A percentile compares a stretch with the other conserved stretches of the same genome.
These are phyloP conservation scores for Nasonia oneida DNA, from an alignment of 2,888 invertebrate genomes.

Conservation along the genomic window DNA sequence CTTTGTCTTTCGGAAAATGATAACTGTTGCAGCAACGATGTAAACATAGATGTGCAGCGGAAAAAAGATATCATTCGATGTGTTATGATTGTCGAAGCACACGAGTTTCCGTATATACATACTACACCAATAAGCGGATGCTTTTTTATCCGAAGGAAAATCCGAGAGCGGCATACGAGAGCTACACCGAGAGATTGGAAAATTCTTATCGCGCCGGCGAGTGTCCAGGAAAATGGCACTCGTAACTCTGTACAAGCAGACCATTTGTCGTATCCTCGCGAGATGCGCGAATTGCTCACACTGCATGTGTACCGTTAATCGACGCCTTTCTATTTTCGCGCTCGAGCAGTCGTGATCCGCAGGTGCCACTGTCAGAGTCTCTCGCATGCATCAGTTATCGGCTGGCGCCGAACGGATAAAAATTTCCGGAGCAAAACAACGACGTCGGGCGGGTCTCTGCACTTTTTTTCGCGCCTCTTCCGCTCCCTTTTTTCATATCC, in stretches of 20 bases:
- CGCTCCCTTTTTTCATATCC: background rate
- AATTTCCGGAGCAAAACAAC: background rate
- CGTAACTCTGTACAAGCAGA: too few species aligned
- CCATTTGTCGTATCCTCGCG: slow-evolving; percentile 1
- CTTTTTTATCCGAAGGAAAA: too few species aligned
- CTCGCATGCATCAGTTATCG: background rate
- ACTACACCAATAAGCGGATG: too few species aligned
- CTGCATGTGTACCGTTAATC: background rate
- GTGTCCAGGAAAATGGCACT: background rate
- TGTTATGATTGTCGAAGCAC: too few species aligned
- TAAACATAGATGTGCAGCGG: too few species aligned
- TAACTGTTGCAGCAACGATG: too few species aligned
- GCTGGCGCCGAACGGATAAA: slow-evolving; percentile 31
- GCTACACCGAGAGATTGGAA: slow-evolving; percentile 1
- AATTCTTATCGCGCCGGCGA: background rate
- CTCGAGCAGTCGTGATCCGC: slow-evolving; percentile 12
- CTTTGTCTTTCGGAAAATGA: too few species aligned
- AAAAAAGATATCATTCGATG: too few species aligned
- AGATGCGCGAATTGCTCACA: background rate
- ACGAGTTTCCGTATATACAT: too few species aligned
- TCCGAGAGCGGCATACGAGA: background rate
- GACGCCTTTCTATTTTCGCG: background rate
- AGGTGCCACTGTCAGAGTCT: background rate
- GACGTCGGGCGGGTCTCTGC: background rate
- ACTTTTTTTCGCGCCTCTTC: background rate